Percentiles rank a stretch among this genome's conserved stretches.
Conservation (phyloP, 2,888 invertebrate species). For the Andrena marginata region DNA sequence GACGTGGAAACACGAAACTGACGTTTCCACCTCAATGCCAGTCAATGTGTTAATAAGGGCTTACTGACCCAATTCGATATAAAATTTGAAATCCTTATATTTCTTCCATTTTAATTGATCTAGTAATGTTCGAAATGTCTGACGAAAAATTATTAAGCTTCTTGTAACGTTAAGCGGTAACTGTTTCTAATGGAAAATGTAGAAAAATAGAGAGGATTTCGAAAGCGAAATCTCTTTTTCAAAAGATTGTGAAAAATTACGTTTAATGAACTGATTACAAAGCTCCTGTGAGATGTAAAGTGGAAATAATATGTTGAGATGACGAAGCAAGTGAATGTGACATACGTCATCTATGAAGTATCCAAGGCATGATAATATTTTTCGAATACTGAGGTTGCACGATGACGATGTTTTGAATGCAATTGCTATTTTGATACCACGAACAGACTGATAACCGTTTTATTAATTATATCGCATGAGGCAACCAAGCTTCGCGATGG, state of each 20-base stretch:
- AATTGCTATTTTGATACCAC: constrained; percentile 14
- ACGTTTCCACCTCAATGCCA: no score
- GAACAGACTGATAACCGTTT: background rate
- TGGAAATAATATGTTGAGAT: constrained; percentile 3
- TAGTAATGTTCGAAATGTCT: background rate
- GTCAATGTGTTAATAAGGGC: no score
- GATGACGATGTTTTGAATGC: constrained; percentile 1
- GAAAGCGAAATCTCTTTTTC: background rate
- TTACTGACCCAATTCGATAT: background rate
- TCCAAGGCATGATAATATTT: constrained; percentile 14
- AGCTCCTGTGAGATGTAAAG: background rate
- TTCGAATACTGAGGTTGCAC: constrained; percentile 19
- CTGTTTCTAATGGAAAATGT: background rate
- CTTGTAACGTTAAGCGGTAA: background rate
- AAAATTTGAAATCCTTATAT: background rate
- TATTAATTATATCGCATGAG: constrained; percentile 18
- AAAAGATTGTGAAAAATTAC: background rate
- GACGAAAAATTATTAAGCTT: background rate
- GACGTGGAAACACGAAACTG: background rate
- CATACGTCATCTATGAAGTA: constrained; percentile 31
- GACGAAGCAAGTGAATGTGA: constrained; percentile 49
- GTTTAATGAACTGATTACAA: constrained; percentile 30
- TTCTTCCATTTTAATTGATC: background rate
- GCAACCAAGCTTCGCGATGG: constrained; percentile 22
- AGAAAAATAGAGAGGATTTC: background rate